Percentiles rank a stretch among this genome's conserved stretches.
These are phyloP conservation scores for Ploceus nigricollis DNA, from an alignment of 2,113 vertebrate genomes.

Conservation along the genomic window DNA sequence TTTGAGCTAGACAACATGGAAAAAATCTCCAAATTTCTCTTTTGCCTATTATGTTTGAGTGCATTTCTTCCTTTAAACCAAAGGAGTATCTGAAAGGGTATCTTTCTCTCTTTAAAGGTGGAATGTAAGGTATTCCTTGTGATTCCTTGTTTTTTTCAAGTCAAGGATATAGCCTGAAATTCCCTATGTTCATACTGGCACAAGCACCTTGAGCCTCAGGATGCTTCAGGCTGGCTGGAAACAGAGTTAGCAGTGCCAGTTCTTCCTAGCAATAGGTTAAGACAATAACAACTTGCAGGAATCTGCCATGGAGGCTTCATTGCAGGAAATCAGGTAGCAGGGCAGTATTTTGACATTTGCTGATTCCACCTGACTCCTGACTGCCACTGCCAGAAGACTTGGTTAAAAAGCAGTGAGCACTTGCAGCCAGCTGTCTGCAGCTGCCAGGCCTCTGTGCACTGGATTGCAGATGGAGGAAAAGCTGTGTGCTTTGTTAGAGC, in stretches of 20 bases:
- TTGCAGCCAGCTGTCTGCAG: neutral
- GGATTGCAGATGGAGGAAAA: neutral
- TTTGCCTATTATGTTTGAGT: neutral
- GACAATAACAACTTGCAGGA: neutral
- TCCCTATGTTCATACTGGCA: neutral
- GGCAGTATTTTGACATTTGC: neutral
- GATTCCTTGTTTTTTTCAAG: neutral
- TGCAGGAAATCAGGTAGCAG: neutral
- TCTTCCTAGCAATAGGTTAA: neutral
- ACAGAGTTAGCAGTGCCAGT: neutral
- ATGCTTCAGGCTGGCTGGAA: neutral
- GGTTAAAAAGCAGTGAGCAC: neutral
- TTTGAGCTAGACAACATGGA: neutral
- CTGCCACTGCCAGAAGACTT: neutral
- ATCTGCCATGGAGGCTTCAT: neutral
- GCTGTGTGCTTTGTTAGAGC: neutral
- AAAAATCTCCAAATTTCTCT: neutral
- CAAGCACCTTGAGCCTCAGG: neutral
- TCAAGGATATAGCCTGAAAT: neutral
- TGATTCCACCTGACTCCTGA: neutral
- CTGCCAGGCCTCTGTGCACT: neutral
- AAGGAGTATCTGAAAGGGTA: neutral
- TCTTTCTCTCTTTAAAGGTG: neutral
- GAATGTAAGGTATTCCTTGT: neutral
- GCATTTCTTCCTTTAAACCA: neutral